Evolutionary conservation across 2,888 invertebrate genomes (phyloP), one percentile per base, ranked within the genome.

Genomic region (Peribatodes rhomboidaria): DNA sequence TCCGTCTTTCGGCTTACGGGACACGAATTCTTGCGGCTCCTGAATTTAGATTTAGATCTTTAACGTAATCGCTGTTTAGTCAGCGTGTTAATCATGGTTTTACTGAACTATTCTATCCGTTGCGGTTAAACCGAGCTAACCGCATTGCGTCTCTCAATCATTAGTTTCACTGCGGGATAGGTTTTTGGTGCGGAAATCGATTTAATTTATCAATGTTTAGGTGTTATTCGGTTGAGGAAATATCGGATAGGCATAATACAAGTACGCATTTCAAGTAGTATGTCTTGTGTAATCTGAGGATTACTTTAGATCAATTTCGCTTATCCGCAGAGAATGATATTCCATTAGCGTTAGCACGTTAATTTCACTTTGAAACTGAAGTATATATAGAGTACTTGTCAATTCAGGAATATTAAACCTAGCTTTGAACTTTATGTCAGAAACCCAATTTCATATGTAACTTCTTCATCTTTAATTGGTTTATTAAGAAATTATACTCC

Each of bases 41-140:
- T 81, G 85, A 87, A 86, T 87, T 86, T 81, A 87, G 88, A 87
- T 87, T 82, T 78, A 85, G 83, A 89, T 89, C 88, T 89, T 85
- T 82, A 83, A 75, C 78, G 81, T 88, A 88, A 88, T 87, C 85
- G 82, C 77, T 78, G 75, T 74, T 80, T 74, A 80, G 78, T 80
- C 81, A 73, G 73, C 76, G 76, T 75, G 75, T 84, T 84, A 61
- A 85, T 84, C 80, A 75, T 70, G 75, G 73, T 65, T 72, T 77
- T 72, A 66, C 66, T 55, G 58, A 71, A 75, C 71, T 76, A 68
- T 62, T 35, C 16, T 33, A 47, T 27, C 31, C 7, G 42, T 11
- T 42, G 22, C 11, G 10, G 39, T 1, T 53, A 13, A 53, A 35
- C 35, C 35, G 6, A 33, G n/a, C 27, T 16, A 42, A 33, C 18